Evolutionary conservation across 2,888 invertebrate species (phyloP).

Genomic region (Helobdella robusta): DNA sequence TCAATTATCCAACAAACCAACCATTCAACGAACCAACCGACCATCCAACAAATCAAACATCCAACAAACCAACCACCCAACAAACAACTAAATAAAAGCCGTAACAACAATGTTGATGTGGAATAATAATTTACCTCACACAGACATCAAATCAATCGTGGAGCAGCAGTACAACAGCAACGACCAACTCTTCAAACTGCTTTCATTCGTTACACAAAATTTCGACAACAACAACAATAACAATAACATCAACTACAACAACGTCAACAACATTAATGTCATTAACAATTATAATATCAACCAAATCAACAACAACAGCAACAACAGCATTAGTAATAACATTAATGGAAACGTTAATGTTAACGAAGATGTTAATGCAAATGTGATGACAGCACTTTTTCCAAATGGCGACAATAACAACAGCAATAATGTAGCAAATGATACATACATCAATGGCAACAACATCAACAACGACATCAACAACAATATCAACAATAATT

Average conservation of each 20-base stretch:
- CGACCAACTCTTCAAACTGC: background rate
- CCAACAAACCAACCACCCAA: background rate
- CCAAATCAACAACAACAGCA: too few species aligned
- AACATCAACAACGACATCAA: background rate
- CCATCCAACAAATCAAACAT: background rate
- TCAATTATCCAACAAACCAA: background rate
- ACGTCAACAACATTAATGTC: background rate
- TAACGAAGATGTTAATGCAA: background rate
- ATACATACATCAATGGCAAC: background rate
- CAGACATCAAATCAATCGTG: too few species aligned
- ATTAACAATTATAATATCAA: too few species aligned
- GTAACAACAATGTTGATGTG: too few species aligned
- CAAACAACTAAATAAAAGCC: background rate
- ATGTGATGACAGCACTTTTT: background rate
- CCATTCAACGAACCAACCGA: background rate
- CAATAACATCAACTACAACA: background rate
- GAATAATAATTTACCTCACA: too few species aligned
- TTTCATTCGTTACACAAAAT: background rate
- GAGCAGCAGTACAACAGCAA: too few species aligned
- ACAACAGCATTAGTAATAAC: too few species aligned
- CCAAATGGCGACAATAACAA: background rate
- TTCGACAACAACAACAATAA: background rate
- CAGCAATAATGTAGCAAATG: background rate
- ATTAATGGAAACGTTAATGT: too few species aligned
- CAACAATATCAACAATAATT: too few species aligned